phyloP scores from a whole-genome alignment of 2,888 invertebrate species.

The Lymantria dispar region DNA sequence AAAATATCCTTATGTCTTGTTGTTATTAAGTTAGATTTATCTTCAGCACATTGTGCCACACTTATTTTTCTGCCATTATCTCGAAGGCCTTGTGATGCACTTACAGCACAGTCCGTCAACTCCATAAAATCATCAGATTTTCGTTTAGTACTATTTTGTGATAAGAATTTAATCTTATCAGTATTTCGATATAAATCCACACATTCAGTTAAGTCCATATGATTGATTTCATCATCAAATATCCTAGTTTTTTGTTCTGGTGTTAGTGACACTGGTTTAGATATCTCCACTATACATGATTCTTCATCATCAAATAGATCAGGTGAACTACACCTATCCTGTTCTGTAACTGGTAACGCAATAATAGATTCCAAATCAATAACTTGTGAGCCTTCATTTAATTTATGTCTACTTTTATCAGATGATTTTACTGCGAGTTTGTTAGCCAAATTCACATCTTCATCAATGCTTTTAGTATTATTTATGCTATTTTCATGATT shows the following conservation, averaged over 20 bases:
- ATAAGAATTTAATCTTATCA: constrained; percentile 25
- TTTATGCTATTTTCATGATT: background rate
- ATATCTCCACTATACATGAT: constrained; percentile 30
- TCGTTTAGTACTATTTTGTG: constrained; percentile 44
- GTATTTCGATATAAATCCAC: constrained; percentile 18
- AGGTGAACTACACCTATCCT: constrained; percentile 62
- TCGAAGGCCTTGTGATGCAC: constrained; percentile 27
- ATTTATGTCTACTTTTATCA: too few relatives aligned
- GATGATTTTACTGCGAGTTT: too few relatives aligned
- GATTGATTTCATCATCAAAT: constrained; percentile 22
- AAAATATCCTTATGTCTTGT: background rate
- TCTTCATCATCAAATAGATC: constrained; percentile 76
- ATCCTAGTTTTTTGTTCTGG: constrained; percentile 24
- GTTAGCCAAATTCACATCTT: background rate
- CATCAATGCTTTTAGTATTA: background rate
- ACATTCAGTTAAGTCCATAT: constrained; percentile 58
- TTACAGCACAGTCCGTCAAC: constrained; percentile 56
- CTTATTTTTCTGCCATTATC: constrained; percentile 40
- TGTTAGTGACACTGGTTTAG: constrained; percentile 6
- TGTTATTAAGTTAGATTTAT: background rate
- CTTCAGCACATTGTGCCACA: background rate
- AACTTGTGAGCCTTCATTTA: constrained; percentile 1
- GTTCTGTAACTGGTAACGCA: constrained; percentile 7
- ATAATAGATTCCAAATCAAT: constrained; percentile 7
- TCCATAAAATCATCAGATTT: constrained; percentile 64